Conservation (phyloP, 2,888 invertebrate species). For the Conistra vaccinii region DNA sequence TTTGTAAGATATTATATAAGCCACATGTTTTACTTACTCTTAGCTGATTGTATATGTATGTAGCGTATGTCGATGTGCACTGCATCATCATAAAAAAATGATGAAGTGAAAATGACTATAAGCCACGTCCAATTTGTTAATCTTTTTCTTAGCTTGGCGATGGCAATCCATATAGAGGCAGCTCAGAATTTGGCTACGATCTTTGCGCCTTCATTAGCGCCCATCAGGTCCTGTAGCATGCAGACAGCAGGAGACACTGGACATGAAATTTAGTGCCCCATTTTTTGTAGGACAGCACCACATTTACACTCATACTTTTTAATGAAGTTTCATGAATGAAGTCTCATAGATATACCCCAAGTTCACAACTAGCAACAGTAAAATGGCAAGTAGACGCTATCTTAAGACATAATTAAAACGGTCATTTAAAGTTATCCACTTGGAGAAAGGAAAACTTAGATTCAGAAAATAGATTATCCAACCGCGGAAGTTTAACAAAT, state of each 20-base stretch:
- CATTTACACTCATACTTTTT: neutral
- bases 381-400: constrained; percentile 33
- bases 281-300: neutral
- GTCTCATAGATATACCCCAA: neutral
- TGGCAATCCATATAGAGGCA: neutral
- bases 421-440: constrained; percentile 60
- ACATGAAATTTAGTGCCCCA: neutral
- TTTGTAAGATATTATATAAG: constrained; percentile 12
- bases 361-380: neutral
- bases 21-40: constrained; percentile 2
- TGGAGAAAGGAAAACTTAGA: constrained; percentile 71
- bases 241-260: neutral
- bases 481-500: constrained; percentile 70
- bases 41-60: neutral
- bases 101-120: neutral
- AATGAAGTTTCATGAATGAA: neutral
- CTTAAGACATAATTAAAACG: constrained; percentile 66
- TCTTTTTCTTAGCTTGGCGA: neutral
- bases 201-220: neutral
- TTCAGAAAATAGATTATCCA: constrained; percentile 71
- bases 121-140: neutral
- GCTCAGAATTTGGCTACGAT: neutral
- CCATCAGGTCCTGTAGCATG: neutral
- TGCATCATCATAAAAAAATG: neutral
- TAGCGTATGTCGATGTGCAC: neutral